Base-by-base conservation (phyloP, 2,797 vertebrate genomes). In the Astyanax mexicanus region DNA sequence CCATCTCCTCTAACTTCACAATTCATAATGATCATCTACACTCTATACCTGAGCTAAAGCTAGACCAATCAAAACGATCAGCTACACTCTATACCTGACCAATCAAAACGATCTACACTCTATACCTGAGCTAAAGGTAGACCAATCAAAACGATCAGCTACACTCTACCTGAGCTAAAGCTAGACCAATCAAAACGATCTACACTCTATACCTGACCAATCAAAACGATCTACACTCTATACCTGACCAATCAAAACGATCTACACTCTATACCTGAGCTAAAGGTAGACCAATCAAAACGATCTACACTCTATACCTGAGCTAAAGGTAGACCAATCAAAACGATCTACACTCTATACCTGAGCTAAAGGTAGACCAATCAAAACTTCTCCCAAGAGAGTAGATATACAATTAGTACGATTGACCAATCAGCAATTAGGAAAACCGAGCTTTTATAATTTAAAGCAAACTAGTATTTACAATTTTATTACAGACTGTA, bases 331-430 rank as follows among this genome's bases (percentile, higher is more conserved):
- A n/a, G n/a, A n/a, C n/a, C n/a, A n/a, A n/a, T n/a, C n/a, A n/a
- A n/a, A n/a, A n/a, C n/a, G n/a, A 37, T 1, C 13, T 32, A 17
- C 47, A 11, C 13, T 35, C 9, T 32, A n/a, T n/a, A 5, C 72
- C 72, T 79, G 85, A 80, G 83, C 80, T n/a, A n/a, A n/a, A n/a
- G n/a, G n/a, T n/a, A n/a, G n/a, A n/a, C n/a, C n/a, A n/a, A 75
- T 82, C 64, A 66, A 78, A 78, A 78, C 80, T 77, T 77, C 78
- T 84, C 81, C 52, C 55, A 61, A 4, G n/a, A n/a, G 54, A 25
- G 17, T 3, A 60, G 25, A 6, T 60, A 27, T 23, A 74, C 44
- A 29, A 23, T 44, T 42, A 54, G 10, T 35, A 21, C 40, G 25
- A 6, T n/a, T 65, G 17, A 65, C 4, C 19, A 74, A 25, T 74